Percentiles rank a stretch among this genome's conserved stretches.
These are phyloP conservation scores for Myotis yumanensis DNA, from an alignment of 2,113 vertebrate species.

Conservation along the genomic window DNA sequence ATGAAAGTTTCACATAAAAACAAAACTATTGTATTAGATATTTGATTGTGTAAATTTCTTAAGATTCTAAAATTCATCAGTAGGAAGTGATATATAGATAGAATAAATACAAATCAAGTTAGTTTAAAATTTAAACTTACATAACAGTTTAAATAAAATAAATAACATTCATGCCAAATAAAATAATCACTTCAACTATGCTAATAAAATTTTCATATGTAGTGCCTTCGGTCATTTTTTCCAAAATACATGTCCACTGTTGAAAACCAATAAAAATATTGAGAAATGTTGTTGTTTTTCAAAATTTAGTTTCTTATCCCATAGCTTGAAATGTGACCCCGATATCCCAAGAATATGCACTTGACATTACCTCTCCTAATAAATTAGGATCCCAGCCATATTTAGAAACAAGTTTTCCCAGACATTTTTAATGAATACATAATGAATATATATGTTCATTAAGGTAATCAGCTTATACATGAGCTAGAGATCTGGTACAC, in stretches of 20 bases:
- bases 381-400: neutral
- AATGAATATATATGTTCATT: neutral
- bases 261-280: neutral
- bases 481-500: too few relatives aligned
- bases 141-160: neutral
- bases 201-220: neutral
- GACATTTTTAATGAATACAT: neutral
- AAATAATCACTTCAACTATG: neutral
- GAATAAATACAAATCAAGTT: neutral
- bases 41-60: neutral
- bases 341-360: neutral
- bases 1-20: neutral
- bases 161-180: neutral
- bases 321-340: neutral
- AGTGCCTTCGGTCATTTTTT: rapidly evolving
- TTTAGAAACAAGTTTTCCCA: neutral
- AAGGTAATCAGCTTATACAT: neutral
- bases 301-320: neutral
- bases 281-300: neutral
- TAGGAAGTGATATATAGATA: neutral
- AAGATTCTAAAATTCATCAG: neutral
- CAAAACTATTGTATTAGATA: neutral
- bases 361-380: neutral
- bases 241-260: neutral
- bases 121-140: neutral